A percentile compares a stretch with the other conserved stretches of the same genome.
Evolutionary conservation across 2,888 invertebrate genomes (phyloP).

Genomic region (Eupithecia subfuscata): DNA sequence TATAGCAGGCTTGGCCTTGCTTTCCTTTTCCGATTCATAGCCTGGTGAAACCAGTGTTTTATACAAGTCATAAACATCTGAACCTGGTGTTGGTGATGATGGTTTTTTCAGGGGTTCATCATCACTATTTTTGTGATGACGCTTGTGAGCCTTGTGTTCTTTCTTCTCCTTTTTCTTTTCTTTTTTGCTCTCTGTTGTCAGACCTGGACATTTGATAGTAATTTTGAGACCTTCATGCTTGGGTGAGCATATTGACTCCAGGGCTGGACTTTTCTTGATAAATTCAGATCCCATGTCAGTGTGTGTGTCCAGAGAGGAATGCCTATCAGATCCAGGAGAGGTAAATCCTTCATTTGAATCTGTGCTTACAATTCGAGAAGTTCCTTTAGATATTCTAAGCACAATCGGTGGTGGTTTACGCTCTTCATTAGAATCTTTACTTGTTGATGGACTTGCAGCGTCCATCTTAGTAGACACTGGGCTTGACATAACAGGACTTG

Average conservation of each 20-base stretch:
- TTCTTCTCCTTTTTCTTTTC: slow-evolving; percentile 80
- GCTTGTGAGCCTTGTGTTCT: slow-evolving; percentile 82
- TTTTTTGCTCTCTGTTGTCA: slow-evolving; percentile 68
- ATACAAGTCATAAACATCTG: slow-evolving; percentile 80
- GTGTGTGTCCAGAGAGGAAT: slow-evolving; percentile 78
- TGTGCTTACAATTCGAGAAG: slow-evolving; percentile 86
- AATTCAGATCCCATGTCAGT: slow-evolving; percentile 73
- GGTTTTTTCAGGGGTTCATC: slow-evolving; percentile 69
- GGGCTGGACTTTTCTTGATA: slow-evolving; percentile 70
- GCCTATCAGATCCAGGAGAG: slow-evolving; percentile 81
- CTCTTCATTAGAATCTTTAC: slow-evolving; percentile 77
- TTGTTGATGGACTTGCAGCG: slow-evolving; percentile 76
- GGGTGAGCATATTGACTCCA: slow-evolving; percentile 78
- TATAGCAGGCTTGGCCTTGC: slow-evolving; percentile 53
- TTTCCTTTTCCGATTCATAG: slow-evolving; percentile 62
- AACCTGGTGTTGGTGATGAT: slow-evolving; percentile 80
- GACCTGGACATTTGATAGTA: slow-evolving; percentile 77
- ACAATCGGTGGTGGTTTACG: slow-evolving; percentile 92
- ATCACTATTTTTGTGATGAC: slow-evolving; percentile 75
- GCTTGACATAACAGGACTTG: slow-evolving; percentile 72
- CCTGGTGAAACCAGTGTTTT: slow-evolving; percentile 80
- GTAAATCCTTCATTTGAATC: slow-evolving; percentile 86
- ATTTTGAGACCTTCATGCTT: slow-evolving; percentile 82
- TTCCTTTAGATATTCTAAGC: slow-evolving; percentile 92
- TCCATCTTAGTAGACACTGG: slow-evolving; percentile 70